Evolutionary conservation across 2,797 vertebrate genomes (phyloP), one percentile per base, ranked within the genome.

Genomic region (Australoheros facetus): DNA sequence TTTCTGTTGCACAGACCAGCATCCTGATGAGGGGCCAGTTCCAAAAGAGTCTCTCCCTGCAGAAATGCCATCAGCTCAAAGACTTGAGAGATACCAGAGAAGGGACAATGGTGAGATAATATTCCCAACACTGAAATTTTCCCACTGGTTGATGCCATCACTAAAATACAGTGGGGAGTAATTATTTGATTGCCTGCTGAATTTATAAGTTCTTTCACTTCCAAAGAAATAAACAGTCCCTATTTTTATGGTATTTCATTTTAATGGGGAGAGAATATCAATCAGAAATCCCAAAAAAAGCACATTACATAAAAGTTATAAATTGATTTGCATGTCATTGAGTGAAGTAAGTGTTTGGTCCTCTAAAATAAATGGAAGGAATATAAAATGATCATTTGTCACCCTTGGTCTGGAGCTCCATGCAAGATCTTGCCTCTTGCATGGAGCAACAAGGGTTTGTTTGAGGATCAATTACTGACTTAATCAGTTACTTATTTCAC

Each of bases 1-100:
- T 78, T 79, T 85, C 21, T 85, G 28, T 77, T 72, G 34, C 17
- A 51, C 72, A 88, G 88, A 45, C 30, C 51, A 45, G 62, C 66
- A 14, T 28, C 54, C 37, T n/a, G 42, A 70, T 42, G 7, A 14
- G 37, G 3, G 0, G 23, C 80, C 71, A 32, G 64, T 32, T 62
- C 37, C 0, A 75, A 48, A 42, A 7, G 45, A 71, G 28, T 73
- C 54, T 45, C 28, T 28, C 60, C n/a, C 32, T n/a, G 34, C 13
- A 23, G 59, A 78, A 70, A 23, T 3, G 21, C 28, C 42, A 13
- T 54, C 80, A 30, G 13, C 12, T 28, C 42, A 32, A 28, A n/a
- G 64, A 16, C 62, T 4, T 32, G 19, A 75, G 64, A 69, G 1
- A 3, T 34, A 42, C 45, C 57, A 70, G 12, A 72, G 32, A 77